Conservation (phyloP, 1,140 invertebrate genomes). For the Drepana arcuata region DNA sequence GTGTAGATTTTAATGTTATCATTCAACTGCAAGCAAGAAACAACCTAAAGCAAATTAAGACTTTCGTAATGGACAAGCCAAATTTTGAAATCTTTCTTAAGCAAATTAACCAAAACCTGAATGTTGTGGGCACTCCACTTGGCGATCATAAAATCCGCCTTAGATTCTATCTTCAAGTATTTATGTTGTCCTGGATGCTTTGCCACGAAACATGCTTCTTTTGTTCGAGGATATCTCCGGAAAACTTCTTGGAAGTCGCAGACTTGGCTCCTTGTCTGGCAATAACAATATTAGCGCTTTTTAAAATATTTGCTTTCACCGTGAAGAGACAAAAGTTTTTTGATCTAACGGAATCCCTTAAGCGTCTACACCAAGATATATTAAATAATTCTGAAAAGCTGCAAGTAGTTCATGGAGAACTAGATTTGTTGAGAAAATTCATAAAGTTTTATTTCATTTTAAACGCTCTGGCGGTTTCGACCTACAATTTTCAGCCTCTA, state of each 20-base stretch:
- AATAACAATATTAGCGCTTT: slow-evolving; percentile 23
- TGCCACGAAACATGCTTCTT: slow-evolving; percentile 27
- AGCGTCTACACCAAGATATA: slow-evolving; percentile 19
- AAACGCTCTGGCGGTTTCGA: slow-evolving; percentile 31
- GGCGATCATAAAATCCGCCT: slow-evolving; percentile 17
- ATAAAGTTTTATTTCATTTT: slow-evolving; percentile 41
- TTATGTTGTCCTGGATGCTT: slow-evolving; percentile 19
- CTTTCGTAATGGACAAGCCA: too few relatives aligned
- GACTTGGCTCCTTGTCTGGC: slow-evolving; percentile 34
- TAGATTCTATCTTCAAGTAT: slow-evolving; percentile 23
- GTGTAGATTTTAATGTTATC: too few relatives aligned
- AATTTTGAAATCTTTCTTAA: too few relatives aligned
- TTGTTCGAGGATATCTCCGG: slow-evolving; percentile 25
- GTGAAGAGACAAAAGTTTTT: slow-evolving; percentile 27
- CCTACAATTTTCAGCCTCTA: slow-evolving; percentile 41
- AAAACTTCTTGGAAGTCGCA: slow-evolving; percentile 35
- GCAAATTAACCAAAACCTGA: too few relatives aligned
- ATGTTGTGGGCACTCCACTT: slow-evolving; percentile 31
- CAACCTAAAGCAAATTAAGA: too few relatives aligned
- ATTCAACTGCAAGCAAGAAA: too few relatives aligned
- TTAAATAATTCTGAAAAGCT: slow-evolving; percentile 17
- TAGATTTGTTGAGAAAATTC: slow-evolving; percentile 25
- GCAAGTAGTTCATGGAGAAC: slow-evolving; percentile 18
- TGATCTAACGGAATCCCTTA: slow-evolving; percentile 18
- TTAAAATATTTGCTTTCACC: slow-evolving; percentile 32